Conservation (phyloP, 2,888 invertebrate species). For the Lapara coniferarum region DNA sequence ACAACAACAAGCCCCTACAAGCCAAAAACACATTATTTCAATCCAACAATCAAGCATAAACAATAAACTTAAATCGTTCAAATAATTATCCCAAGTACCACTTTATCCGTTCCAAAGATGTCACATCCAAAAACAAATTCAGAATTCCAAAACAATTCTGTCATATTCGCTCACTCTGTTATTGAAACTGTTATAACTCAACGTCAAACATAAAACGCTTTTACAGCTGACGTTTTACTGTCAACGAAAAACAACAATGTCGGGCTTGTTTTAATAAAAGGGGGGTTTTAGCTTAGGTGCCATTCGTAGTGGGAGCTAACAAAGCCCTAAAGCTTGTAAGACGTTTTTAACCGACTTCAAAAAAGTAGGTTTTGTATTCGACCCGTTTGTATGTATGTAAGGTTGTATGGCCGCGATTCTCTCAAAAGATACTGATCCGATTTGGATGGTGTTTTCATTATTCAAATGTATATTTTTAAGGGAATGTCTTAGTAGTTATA, state of each 20-base stretch:
- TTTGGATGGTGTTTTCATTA: too few species aligned
- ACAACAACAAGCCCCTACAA: not conserved
- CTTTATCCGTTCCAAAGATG: not conserved
- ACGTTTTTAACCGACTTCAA: too few species aligned
- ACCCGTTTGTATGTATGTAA: too few species aligned
- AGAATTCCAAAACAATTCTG: conserved; percentile 1
- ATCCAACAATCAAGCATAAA: not conserved
- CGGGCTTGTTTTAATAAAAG: conserved; percentile 57
- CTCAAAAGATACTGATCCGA: too few species aligned
- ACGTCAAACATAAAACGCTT: conserved; percentile 35
- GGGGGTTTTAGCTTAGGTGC: not conserved
- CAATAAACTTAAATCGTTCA: not conserved
- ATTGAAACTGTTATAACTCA: conserved; percentile 26
- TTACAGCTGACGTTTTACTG: conserved; percentile 35
- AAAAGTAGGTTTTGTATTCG: too few species aligned
- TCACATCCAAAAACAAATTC: not conserved
- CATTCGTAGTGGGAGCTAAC: not conserved
- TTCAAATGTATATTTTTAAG: too few species aligned
- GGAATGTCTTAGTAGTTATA: too few species aligned
- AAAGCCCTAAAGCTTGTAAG: not conserved
- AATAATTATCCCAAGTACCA: too few species aligned
- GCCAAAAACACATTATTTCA: not conserved
- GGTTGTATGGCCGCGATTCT: too few species aligned
- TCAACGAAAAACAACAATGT: conserved; percentile 51
- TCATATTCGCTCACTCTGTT: conserved; percentile 25